Evolutionary conservation across 2,113 vertebrate genomes (phyloP), one percentile per base, ranked within the genome.

Genomic region (Heterotilapia buettikoferi): DNA sequence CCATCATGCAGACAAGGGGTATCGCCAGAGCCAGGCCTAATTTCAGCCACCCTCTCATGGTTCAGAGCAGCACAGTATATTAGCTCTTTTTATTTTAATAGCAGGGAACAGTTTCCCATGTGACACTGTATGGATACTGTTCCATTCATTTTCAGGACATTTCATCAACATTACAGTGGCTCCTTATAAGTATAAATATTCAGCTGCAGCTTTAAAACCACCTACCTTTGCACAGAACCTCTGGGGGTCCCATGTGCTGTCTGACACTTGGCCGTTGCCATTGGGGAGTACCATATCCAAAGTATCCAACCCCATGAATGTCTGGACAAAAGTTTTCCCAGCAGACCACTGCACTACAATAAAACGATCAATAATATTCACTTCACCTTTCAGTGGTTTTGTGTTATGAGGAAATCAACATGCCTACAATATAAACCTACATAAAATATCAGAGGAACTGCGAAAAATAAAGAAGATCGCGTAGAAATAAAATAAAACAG

Each of bases 1-100:
- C 91, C 91, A 95, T 95, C 95, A 95, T 89, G 40, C 21, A 80
- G 92, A 92, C 90, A 93, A 88, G 45, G 84, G 57, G 54, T 90
- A 92, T 92, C 24, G 54, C 79, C 40, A 88, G 89, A 85, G 83
- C 84, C 86, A 84, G 89, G 88, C 90, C 90, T 93, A 92, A 92
- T 93, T 94, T 91, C 84, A 89, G 88, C 81, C 90, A 79, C 38
- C 43, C 52, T 93, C 84, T 52, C 54, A 85, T 85, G 92, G 88
- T 86, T 90, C 84, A 90, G 59, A 83, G 33, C 36, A 84, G 31
- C 53, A 68, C 63, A 82, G 47, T 83, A 53, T 50, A 83, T 88
- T 45, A 89, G 33, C 54, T 56, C 47, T 52, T 24, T 90, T 56
- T 82, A 29, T 84, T 83, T 63, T 45, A 76, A 80, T 61, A 33